Percentiles rank a stretch among this genome's conserved stretches.
Conservation (phyloP, 2,888 invertebrate species). For the Nephrotoma flavescens region DNA sequence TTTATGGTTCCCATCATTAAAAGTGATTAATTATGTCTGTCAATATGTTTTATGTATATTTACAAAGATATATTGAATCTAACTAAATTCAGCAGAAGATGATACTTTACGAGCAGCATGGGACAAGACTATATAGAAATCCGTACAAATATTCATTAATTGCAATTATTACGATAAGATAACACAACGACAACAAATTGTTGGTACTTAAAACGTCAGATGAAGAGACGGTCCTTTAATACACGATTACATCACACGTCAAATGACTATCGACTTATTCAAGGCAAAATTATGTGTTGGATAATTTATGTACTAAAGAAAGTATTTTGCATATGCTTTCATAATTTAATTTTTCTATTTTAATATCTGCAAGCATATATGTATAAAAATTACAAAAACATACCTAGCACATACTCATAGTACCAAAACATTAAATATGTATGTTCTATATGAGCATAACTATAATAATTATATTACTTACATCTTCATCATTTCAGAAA, state of each 20-base stretch:
- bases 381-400: background rate
- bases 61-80: background rate
- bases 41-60: background rate
- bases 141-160: background rate
- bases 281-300: background rate
- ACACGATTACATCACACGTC: background rate
- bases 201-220: background rate
- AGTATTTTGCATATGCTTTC: background rate
- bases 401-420: background rate
- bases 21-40: background rate
- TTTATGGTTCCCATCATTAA: background rate
- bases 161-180: background rate
- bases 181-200: background rate
- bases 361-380: background rate
- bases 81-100: background rate
- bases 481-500: background rate
- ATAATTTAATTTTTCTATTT: background rate
- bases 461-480: background rate
- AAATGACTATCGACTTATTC: background rate
- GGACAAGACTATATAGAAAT: no score
- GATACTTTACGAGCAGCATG: background rate
- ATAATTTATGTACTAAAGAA: background rate
- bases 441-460: background rate
- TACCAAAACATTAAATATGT: background rate
- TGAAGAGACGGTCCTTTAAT: background rate